A percentile compares a stretch with the other conserved stretches of the same genome.
Conservation (phyloP, 2,888 invertebrate species). For the Caenorhabditis sulstoni region DNA sequence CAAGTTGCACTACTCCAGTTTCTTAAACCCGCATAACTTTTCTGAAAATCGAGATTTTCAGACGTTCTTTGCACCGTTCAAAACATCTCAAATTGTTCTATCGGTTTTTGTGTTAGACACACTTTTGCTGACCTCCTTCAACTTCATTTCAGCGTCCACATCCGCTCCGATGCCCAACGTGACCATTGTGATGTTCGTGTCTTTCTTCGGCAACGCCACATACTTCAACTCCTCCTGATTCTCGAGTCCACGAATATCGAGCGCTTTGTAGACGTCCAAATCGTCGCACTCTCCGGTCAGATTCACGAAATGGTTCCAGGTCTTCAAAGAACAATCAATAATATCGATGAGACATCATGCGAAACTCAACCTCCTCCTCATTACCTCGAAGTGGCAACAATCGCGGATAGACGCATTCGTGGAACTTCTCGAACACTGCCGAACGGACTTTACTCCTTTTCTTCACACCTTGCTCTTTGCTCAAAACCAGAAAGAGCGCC, state of each 20-base stretch:
- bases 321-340: constrained; percentile 18
- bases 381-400: constrained; percentile 13
- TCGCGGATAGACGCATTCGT: constrained; percentile 26
- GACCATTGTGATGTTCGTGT: constrained; percentile 46
- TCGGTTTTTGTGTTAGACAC: too few relatives aligned
- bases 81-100: too few relatives aligned
- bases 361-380: constrained; percentile 10
- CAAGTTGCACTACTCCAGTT: too few relatives aligned
- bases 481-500: neutral
- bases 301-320: constrained; percentile 28
- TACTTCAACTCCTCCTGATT: constrained; percentile 44
- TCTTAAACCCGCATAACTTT: too few relatives aligned
- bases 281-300: constrained; percentile 32
- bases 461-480: neutral
- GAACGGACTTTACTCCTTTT: neutral
- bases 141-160: constrained; percentile 26
- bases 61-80: too few relatives aligned
- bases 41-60: too few relatives aligned
- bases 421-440: constrained; percentile 21
- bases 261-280: constrained; percentile 2
- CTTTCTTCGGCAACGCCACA: constrained; percentile 21
- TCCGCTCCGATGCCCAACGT: constrained; percentile 43
- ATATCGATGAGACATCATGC: too few relatives aligned
- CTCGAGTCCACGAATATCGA: constrained; percentile 26
- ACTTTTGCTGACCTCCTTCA: constrained; percentile 80